Conservation (phyloP, 2,888 invertebrate species). For the Mimas tiliae region DNA sequence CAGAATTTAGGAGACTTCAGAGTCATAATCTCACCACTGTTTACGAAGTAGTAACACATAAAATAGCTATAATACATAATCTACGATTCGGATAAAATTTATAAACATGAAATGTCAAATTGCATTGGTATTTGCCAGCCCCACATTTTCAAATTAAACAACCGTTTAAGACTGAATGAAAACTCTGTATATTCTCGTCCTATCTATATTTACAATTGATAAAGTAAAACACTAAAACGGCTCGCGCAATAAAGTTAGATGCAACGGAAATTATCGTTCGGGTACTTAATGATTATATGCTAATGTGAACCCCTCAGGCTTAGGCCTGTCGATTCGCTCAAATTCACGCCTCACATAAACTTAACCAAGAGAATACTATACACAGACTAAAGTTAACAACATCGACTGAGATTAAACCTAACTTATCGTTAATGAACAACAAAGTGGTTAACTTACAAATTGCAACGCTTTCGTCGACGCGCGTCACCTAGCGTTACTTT, state of each 20-base stretch:
- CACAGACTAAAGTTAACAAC: constrained; percentile 80
- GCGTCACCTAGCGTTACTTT: constrained; percentile 69
- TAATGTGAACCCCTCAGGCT: constrained; percentile 75
- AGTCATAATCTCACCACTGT: constrained; percentile 53
- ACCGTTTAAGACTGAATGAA: constrained; percentile 67
- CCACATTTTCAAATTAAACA: constrained; percentile 70
- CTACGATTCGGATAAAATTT: constrained; percentile 65
- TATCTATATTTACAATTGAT: constrained; percentile 81
- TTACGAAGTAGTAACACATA: constrained; percentile 63
- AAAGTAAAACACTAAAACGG: constrained; percentile 74
- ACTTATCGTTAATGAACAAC: constrained; percentile 84
- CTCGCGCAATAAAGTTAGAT: constrained; percentile 77
- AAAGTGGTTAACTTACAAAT: constrained; percentile 82
- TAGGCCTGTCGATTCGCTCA: constrained; percentile 80
- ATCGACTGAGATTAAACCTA: constrained; percentile 82
- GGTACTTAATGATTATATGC: constrained; percentile 73
- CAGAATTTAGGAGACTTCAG: constrained; percentile 42
- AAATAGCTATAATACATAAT: constrained; percentile 66
- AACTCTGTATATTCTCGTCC: constrained; percentile 72
- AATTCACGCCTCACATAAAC: constrained; percentile 77
- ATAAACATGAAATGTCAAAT: constrained; percentile 68
- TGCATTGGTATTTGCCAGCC: constrained; percentile 70
- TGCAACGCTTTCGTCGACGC: constrained; percentile 67
- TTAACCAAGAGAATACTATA: constrained; percentile 80
- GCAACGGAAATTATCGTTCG: constrained; percentile 76